Percentiles rank a stretch among this genome's conserved stretches.
Evolutionary conservation across 2,113 vertebrate species (phyloP).

Genomic region (Leptobrachium leishanense): DNA sequence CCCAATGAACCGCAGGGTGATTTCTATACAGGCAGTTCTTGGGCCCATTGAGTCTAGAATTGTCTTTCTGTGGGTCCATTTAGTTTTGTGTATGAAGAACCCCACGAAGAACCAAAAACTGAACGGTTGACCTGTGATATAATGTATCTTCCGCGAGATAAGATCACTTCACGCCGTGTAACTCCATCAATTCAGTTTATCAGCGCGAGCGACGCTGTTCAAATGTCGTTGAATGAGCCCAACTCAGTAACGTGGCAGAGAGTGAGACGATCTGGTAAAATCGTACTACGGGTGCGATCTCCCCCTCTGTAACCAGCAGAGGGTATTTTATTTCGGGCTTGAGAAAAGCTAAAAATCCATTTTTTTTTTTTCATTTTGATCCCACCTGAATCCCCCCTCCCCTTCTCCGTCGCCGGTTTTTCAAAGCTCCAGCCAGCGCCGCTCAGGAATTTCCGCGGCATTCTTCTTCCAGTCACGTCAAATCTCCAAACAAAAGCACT

Average conservation of each 20-base stretch:
- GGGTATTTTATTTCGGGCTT: too few species aligned
- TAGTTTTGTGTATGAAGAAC: too few species aligned
- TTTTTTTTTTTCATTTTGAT: neutral
- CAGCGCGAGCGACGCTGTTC: neutral
- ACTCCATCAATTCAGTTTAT: neutral
- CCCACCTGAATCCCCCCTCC: neutral
- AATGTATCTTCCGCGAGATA: neutral
- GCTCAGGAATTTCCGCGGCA: slow-evolving; percentile 13
- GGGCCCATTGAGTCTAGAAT: too few species aligned
- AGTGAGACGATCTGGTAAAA: neutral
- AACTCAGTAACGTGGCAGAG: neutral
- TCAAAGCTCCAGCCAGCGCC: neutral
- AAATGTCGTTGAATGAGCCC: neutral
- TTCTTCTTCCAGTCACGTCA: slow-evolving; percentile 1
- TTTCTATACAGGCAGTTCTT: too few species aligned
- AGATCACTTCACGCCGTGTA: neutral
- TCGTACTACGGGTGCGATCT: neutral
- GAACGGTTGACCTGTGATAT: too few species aligned
- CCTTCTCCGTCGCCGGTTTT: neutral
- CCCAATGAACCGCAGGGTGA: too few species aligned
- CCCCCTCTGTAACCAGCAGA: too few species aligned
- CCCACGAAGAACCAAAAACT: too few species aligned
- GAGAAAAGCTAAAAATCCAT: too few species aligned
- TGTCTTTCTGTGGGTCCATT: too few species aligned
- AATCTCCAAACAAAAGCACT: slow-evolving; percentile 11